These are phyloP conservation scores for Tiliacea aurago DNA, from an alignment of 2,888 invertebrate genomes.

Conservation along the genomic window DNA sequence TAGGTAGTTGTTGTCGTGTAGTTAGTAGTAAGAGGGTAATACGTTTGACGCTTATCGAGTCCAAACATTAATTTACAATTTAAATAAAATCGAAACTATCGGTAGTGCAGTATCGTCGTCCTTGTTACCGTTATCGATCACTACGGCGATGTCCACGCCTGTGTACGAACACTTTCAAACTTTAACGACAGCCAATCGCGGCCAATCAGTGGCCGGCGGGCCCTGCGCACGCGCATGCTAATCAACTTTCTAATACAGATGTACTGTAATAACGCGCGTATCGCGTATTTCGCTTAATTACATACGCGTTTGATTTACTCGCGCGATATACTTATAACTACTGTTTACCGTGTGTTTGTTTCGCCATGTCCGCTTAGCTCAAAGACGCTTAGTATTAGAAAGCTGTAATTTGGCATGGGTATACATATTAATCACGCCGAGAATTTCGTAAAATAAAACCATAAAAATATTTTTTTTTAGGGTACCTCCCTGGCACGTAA, in stretches of 20 bases:
- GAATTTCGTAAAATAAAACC: too few species aligned
- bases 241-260: constrained; percentile 70
- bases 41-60: background rate
- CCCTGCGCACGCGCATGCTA: constrained; percentile 60
- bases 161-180: constrained; percentile 62
- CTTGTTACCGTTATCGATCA: constrained; percentile 72
- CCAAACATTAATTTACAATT: constrained; percentile 32
- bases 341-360: constrained; percentile 50
- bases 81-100: constrained; percentile 31
- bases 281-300: constrained; percentile 70
- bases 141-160: constrained; percentile 56
- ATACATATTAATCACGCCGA: too few species aligned
- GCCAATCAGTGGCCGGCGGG: constrained; percentile 68
- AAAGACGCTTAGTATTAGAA: too few species aligned
- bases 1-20: background rate
- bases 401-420: too few species aligned
- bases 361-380: too few species aligned
- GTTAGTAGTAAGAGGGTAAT: background rate
- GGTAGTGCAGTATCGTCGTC: constrained; percentile 39
- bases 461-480: too few species aligned
- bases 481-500: too few species aligned
- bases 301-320: constrained; percentile 68
- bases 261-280: constrained; percentile 62
- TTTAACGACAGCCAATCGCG: constrained; percentile 57
- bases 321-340: constrained; percentile 46